Evolutionary conservation across 2,797 vertebrate genomes (phyloP), one percentile per base, ranked within the genome.

Genomic region (Muraenolepis orangiensis): DNA sequence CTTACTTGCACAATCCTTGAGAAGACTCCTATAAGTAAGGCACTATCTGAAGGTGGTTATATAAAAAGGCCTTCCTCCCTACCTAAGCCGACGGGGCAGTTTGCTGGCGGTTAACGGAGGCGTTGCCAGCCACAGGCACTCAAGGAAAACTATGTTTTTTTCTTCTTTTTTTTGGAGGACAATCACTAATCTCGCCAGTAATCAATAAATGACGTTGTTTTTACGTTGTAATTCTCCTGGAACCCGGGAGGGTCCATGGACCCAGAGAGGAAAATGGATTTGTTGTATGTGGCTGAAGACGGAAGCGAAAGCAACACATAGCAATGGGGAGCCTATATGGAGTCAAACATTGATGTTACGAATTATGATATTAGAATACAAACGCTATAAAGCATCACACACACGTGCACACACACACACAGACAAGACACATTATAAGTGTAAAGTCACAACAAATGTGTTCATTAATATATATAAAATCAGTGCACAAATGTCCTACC

Each of bases 11-110:
- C 6, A 64, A 64, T 26, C 36, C 46, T 40, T 29, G 36, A 76
- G 32, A 77, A 69, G 67, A 70, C 76, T 38, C 8, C 4, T 73
- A 64, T 40, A 51, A 20, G 31, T 46, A 78, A 80, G 72, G 79
- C 14, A 23, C 46, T 4, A 23, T 57, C 20, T 38, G 69, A 18
- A 69, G 64, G 4, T 18, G 57, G 34, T 26, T 23, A n/a, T 23
- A 72, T 46, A 64, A 74, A 77, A 82, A 81, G 38, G 71, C 32
- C 20, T 64, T 75, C 18, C 70, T 34, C 66, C 30, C 81, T 29
- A 23, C 73, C 64, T 72, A 80, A 86, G 72, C 61, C 72, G 81
- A 82, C 72, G 40, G 31, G 80, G 86, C 85, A 87, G 76, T 61
- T 74, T 31, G 72, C 51, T 80, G 64, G 38, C 67, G 73, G 38